Conservation (phyloP, 1,140 invertebrate genomes). For the Bradysia coprophila region DNA sequence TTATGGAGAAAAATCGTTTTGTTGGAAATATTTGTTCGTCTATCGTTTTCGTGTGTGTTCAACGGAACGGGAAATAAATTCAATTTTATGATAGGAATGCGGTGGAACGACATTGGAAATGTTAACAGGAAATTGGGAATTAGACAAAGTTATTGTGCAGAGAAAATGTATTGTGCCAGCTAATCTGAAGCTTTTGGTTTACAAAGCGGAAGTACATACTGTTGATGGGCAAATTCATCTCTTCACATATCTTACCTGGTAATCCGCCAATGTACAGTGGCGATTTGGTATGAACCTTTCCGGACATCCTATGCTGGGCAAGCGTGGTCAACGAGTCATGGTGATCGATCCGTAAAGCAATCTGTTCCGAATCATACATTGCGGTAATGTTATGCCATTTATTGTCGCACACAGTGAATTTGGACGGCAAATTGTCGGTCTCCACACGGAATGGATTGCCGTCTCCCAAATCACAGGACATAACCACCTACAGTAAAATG, state of each 20-base stretch:
- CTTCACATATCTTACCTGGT: too few relatives aligned
- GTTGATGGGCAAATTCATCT: too few relatives aligned
- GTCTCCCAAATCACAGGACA: conserved; percentile 47
- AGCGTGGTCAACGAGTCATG: conserved; percentile 28
- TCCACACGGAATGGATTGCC: conserved; percentile 34
- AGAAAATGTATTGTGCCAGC: too few relatives aligned
- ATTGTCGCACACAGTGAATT: conserved; percentile 61
- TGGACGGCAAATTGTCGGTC: conserved; percentile 35
- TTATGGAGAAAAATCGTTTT: conserved; percentile 14
- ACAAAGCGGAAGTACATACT: too few relatives aligned
- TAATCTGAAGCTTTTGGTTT: too few relatives aligned
- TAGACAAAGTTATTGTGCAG: too few relatives aligned
- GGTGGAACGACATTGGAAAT: too few relatives aligned
- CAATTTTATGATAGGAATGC: too few relatives aligned
- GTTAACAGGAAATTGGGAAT: too few relatives aligned
- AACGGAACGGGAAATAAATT: conserved; percentile 2
- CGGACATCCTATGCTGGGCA: conserved; percentile 10
- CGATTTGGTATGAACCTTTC: conserved; percentile 26
- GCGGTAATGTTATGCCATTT: conserved; percentile 71
- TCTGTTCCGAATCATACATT: conserved; percentile 43
- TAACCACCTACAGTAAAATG: conserved; percentile 31
- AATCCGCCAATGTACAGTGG: conserved; percentile 71
- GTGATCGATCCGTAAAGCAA: conserved; percentile 55
- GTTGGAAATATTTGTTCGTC: too few relatives aligned
- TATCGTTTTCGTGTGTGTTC: too few relatives aligned